Base-by-base conservation (phyloP, 2,888 invertebrate species). In the Magallana nippona region DNA sequence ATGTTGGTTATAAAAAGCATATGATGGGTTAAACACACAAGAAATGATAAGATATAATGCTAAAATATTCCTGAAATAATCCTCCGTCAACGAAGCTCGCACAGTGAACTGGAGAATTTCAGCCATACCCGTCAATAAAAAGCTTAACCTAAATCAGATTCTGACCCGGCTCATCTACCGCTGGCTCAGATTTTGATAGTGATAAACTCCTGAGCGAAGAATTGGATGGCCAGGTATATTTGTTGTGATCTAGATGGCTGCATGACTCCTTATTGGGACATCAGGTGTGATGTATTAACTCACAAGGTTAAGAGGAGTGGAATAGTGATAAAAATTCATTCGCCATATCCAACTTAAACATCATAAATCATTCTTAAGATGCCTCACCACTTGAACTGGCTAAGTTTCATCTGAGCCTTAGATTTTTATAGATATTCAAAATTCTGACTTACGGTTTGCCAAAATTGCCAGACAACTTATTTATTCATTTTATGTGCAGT, bases 131-230 rank as follows among this genome's bases (percentile, higher is more conserved):
- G 13, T 71, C 71, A 71, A 71, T 71, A 71, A 71, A 71, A 71
- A 71, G 71, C 71, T 71, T 71, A 71, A 27, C 71, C 22, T 13
- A 71, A 71, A 71, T 71, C 71, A 27, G 11, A 15, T 27, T 71
- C 27, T 27, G 71, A 71, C 71, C 71, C 32, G 17, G 11, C 15
- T 71, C 32, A 27, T 13, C 27, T 71, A 71, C 71, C 22, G 5
- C 27, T 15, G 22, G 71, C 44, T 44, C 44, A 44, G 44, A 44
- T 44, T 44, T 44, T 44, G 44, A 3, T 44, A 8, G 44, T 44
- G 44, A 44, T 44, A 44, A 44, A 44, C 44, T 44, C 44, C 44
- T 44, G 44, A 44, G 44, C 8, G 44, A 44, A 44, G 44, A 44
- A 44, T 44, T 2, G 8, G 44, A 44, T 44, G 44, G 44, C 44